Evolutionary conservation across 2,888 invertebrate species (phyloP), one percentile per base, ranked within the genome.

Genomic region (Caenorhabditis afra): DNA sequence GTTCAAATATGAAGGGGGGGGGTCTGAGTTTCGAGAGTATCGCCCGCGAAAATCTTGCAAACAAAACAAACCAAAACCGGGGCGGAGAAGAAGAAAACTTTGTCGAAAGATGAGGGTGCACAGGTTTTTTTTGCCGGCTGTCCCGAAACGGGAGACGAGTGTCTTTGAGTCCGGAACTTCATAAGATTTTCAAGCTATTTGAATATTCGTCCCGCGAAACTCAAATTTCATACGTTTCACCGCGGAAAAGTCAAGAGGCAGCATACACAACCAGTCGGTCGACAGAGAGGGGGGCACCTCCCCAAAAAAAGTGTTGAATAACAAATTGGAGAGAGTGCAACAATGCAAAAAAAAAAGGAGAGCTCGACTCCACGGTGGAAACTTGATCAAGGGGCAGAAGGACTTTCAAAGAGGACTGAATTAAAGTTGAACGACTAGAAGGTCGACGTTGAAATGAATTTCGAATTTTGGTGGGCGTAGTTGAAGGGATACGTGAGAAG

Each of bases 301-400:
- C 59, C 68, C 58, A 41, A 77, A 77, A 74, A 71, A 78, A 78
- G 78, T 71, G 78, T 78, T 78, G 78, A 78, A 78, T 78, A 78
- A 78, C 78, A 78, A 78, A 78, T 78, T 78, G 71, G 68, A 12
- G 65, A 65, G 71, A 62, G 78, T 71, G 78, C 78, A 71, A 67
- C 76, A 76, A 67, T 62, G 68, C 62, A 76, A 61, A 68, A 62
- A 76, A 61, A 68, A 62, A 76, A 55, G 37, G 52, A 64, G 23
- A 45, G 14, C 47, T 20, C 55, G 12, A 11, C 47, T 59, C 52
- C 66, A n/a, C 74, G 66, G 66, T 74, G 74, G 74, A 74, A 74
- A 74, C 74, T 74, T 74, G 74, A 74, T 74, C 74, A 66, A 73
- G 73, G 57, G 35, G 41, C n/a, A 44, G 22, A 61, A 2, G 44